Evolutionary conservation across 2,888 invertebrate species (phyloP).

Genomic region (Monoplex corrugatus): DNA sequence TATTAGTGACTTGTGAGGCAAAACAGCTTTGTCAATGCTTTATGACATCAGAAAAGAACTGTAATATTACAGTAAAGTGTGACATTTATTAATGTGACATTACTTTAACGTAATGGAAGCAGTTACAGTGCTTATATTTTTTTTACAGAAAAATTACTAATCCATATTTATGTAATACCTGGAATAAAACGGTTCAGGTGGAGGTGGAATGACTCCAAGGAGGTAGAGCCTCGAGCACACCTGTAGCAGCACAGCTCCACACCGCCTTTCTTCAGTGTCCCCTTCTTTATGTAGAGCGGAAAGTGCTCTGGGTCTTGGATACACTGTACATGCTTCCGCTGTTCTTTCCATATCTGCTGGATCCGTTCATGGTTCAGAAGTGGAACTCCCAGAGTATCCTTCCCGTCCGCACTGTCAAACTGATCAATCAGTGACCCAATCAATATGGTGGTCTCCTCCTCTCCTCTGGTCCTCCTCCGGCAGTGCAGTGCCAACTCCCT

Average conservation of each 20-base stretch:
- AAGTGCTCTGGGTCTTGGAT: constrained; percentile 11
- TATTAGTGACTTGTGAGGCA: too few species aligned
- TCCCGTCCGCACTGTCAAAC: constrained; percentile 13
- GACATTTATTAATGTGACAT: too few species aligned
- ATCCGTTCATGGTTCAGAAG: constrained; percentile 54
- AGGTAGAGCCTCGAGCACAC: constrained; percentile 67
- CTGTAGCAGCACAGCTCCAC: constrained; percentile 59
- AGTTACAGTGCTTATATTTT: too few species aligned
- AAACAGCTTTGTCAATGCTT: too few species aligned
- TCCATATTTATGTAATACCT: too few species aligned
- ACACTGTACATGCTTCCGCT: constrained; percentile 51
- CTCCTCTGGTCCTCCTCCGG: constrained; percentile 56
- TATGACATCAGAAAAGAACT: too few species aligned
- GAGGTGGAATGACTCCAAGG: constrained; percentile 66
- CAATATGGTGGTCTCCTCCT: constrained; percentile 51
- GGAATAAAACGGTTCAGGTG: constrained; percentile 49
- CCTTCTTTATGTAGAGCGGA: constrained; percentile 56
- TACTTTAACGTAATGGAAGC: too few species aligned
- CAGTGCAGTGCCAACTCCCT: constrained; percentile 61
- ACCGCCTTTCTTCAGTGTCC: constrained; percentile 60
- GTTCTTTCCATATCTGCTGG: constrained; percentile 14
- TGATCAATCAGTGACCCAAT: constrained; percentile 50
- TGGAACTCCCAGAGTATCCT: constrained; percentile 56
- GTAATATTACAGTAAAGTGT: too few species aligned
- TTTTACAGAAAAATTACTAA: too few species aligned